Percentiles rank a stretch among this genome's conserved stretches.
These are phyloP conservation scores for Kryptolebias marmoratus DNA, from an alignment of 2,113 vertebrate species.

Conservation along the genomic window DNA sequence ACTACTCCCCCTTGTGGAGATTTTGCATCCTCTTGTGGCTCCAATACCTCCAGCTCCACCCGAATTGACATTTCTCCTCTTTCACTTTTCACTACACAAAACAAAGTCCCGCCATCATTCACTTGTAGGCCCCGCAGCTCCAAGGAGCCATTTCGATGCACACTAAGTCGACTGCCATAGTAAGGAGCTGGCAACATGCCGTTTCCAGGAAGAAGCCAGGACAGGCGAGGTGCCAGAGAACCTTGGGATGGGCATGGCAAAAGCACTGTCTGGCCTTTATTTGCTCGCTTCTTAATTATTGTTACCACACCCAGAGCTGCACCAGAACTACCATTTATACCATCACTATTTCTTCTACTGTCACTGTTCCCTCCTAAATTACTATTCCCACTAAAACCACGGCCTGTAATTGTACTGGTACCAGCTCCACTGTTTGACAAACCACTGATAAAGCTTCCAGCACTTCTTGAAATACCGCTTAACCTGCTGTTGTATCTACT, in stretches of 20 bases:
- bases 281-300: conserved; percentile 72
- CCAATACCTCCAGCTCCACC: conserved; percentile 83
- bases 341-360: conserved; percentile 27
- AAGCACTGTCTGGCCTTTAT: conserved; percentile 81
- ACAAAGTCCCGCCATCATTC: conserved; percentile 83
- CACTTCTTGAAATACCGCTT: conserved; percentile 43
- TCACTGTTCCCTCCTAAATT: conserved; percentile 10
- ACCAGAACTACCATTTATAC: conserved; percentile 19
- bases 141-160: conserved; percentile 89
- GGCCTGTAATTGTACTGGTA: conserved; percentile 27
- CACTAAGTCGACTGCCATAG: conserved; percentile 86
- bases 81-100: conserved; percentile 87
- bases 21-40: conserved; percentile 73
- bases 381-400: conserved; percentile 30
- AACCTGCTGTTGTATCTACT: conserved; percentile 19
- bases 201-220: conserved; percentile 91
- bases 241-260: conserved; percentile 88
- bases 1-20: conserved; percentile 3
- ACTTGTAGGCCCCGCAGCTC: conserved; percentile 82
- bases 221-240: conserved; percentile 79
- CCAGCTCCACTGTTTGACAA: conserved; percentile 34
- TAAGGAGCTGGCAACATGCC: conserved; percentile 90
- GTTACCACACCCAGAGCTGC: conserved; percentile 44
- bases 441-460: conserved; percentile 27
- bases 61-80: conserved; percentile 84